Conservation (phyloP, 1,140 invertebrate species). For the Pseudachorutes palmiensis region DNA sequence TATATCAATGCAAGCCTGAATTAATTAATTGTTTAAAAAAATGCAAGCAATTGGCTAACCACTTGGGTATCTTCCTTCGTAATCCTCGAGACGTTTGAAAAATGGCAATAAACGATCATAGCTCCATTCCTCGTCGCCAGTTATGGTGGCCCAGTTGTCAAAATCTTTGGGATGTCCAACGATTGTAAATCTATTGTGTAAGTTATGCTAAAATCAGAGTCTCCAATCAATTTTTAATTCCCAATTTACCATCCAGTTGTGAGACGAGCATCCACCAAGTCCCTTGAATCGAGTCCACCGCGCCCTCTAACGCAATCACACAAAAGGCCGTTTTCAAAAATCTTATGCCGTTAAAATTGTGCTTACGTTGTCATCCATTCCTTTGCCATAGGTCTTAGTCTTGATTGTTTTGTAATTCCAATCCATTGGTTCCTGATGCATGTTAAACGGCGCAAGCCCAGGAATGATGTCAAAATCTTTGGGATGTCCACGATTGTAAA, state of each 20-base stretch:
- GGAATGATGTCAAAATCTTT: constrained; percentile 9
- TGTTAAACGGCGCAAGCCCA: constrained; percentile 2
- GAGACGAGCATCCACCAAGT: background rate
- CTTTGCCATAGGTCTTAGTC: constrained; percentile 9
- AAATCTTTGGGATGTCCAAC: constrained; percentile 67
- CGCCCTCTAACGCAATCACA: background rate
- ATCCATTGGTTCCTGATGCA: constrained; percentile 19
- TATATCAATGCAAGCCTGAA: too few species aligned
- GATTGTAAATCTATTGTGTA: constrained; percentile 10
- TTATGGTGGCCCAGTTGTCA: constrained; percentile 47
- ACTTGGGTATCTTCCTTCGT: constrained; percentile 8
- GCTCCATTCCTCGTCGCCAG: constrained; percentile 49
- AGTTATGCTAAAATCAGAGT: too few species aligned
- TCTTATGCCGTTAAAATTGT: background rate
- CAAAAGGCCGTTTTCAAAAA: background rate
- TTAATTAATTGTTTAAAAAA: constrained; percentile 1
- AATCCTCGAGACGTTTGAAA: constrained; percentile 43
- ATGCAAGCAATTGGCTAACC: too few species aligned
- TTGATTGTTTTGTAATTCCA: constrained; percentile 23
- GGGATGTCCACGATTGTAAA: constrained; percentile 22
- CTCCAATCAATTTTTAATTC: too few species aligned
- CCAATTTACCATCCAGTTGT: constrained; percentile 1
- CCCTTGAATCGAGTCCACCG: background rate
- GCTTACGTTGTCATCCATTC: constrained; percentile 4
- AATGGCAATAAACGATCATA: constrained; percentile 47